A percentile compares a stretch with the other conserved stretches of the same genome.
Conservation (phyloP, 1,140 invertebrate species). For the Sinonovacula constricta region DNA sequence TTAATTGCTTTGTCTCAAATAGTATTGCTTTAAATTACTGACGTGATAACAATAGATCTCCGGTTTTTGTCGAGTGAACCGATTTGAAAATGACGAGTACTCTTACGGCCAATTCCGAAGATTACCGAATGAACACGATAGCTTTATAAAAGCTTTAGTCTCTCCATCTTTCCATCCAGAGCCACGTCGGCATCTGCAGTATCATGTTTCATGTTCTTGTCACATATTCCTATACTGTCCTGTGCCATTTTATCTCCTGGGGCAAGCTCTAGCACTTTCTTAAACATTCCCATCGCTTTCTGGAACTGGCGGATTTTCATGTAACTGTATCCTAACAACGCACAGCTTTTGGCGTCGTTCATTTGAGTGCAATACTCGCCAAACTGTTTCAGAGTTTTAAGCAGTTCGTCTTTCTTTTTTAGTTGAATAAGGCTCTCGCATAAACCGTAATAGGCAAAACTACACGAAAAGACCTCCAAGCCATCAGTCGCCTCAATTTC, state of each 20-base stretch:
- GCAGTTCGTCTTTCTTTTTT: constrained; percentile 33
- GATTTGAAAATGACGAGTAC: too few relatives aligned
- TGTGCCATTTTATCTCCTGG: constrained; percentile 30
- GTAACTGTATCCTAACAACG: constrained; percentile 32
- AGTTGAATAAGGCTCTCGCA: constrained; percentile 34
- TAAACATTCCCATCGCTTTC: constrained; percentile 20
- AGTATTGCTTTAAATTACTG: too few relatives aligned
- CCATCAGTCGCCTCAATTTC: constrained; percentile 40
- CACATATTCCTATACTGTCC: constrained; percentile 5
- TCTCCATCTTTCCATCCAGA: too few relatives aligned
- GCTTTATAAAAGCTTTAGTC: too few relatives aligned
- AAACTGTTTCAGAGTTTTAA: constrained; percentile 25
- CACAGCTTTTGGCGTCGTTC: constrained; percentile 12
- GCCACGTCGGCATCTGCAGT: constrained; percentile 23
- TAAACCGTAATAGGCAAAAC: constrained; percentile 22
- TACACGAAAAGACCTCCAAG: constrained; percentile 20
- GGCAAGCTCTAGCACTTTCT: constrained; percentile 16
- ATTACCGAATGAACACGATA: too few relatives aligned
- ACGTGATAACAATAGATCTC: too few relatives aligned
- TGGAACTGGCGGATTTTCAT: constrained; percentile 39
- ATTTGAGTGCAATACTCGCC: constrained; percentile 21
- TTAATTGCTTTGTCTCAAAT: too few relatives aligned
- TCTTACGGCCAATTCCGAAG: too few relatives aligned
- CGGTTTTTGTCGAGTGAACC: too few relatives aligned
- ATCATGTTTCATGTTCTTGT: not conserved